A percentile compares a stretch with the other conserved stretches of the same genome.
phyloP scores from a whole-genome alignment of 1,140 invertebrate species.

The Drosophila athabasca region DNA sequence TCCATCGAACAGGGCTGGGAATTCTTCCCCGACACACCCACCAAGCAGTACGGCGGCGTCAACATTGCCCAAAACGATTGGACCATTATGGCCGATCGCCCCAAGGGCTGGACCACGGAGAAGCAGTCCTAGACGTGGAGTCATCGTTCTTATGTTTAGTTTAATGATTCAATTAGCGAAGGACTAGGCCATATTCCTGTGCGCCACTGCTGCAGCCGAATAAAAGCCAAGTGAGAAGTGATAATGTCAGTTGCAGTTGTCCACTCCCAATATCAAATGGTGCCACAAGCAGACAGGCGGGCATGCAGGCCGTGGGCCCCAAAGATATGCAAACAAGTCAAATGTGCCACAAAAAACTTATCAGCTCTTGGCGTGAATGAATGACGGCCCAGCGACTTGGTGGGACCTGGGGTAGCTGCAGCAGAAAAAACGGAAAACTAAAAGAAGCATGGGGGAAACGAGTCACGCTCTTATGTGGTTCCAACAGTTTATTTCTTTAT shows the following conservation, averaged over 20 bases:
- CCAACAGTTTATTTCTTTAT: constrained; percentile 57
- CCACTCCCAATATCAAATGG: constrained; percentile 23
- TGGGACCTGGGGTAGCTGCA: constrained; percentile 26
- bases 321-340: constrained; percentile 38
- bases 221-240: constrained; percentile 60
- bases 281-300: constrained; percentile 17
- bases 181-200: constrained; percentile 31
- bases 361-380: constrained; percentile 54
- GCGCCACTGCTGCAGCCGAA: constrained; percentile 34
- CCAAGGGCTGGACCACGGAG: constrained; percentile 67
- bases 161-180: constrained; percentile 46
- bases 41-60: constrained; percentile 60
- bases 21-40: constrained; percentile 83
- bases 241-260: constrained; percentile 35
- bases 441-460: constrained; percentile 30
- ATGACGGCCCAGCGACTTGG: constrained; percentile 38
- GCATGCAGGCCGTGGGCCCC: constrained; percentile 8
- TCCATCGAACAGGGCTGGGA: constrained; percentile 84
- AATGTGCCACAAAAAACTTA: constrained; percentile 57
- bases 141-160: constrained; percentile 50
- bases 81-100: constrained; percentile 78
- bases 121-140: constrained; percentile 36
- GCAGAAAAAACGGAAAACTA: constrained; percentile 10
- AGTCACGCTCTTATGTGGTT: constrained; percentile 59
- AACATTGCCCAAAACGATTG: constrained; percentile 76